Conservation (phyloP, 2,113 vertebrate species). For the Oenanthe melanoleuca region DNA sequence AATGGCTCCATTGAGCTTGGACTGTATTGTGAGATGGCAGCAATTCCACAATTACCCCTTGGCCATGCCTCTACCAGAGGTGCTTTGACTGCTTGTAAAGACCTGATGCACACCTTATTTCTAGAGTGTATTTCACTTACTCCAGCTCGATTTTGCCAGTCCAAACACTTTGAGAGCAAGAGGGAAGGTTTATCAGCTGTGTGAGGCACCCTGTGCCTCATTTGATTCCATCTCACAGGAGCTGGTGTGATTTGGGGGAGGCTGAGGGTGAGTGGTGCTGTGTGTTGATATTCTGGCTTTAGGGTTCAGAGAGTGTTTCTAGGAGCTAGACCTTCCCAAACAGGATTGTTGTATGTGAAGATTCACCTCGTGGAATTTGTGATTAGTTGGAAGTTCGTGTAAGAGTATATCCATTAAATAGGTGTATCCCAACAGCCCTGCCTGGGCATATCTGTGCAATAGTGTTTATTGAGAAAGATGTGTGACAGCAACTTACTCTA, state of each 20-base stretch:
- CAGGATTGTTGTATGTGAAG: neutral
- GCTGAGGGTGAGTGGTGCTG: rapidly evolving
- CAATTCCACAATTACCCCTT: neutral
- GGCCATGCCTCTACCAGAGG: neutral
- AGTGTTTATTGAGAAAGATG: neutral
- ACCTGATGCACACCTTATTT: neutral
- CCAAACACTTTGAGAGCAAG: neutral
- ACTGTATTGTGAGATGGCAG: neutral
- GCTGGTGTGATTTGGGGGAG: neutral
- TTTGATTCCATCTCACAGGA: neutral
- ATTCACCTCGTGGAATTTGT: neutral
- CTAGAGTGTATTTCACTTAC: neutral
- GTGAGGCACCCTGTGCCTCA: neutral
- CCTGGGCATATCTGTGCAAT: neutral
- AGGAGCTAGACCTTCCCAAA: neutral
- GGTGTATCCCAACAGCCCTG: neutral
- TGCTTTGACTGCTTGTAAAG: neutral
- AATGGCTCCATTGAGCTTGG: neutral
- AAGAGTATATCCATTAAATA: neutral
- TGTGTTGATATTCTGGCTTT: neutral
- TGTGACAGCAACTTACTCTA: neutral
- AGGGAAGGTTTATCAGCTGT: neutral
- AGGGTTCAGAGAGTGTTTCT: neutral
- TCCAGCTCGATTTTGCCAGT: neutral
- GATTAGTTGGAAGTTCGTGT: neutral